Evolutionary conservation across 1,140 invertebrate genomes (phyloP), one percentile per base, ranked within the genome.

Genomic region (Metaphire vulgaris): DNA sequence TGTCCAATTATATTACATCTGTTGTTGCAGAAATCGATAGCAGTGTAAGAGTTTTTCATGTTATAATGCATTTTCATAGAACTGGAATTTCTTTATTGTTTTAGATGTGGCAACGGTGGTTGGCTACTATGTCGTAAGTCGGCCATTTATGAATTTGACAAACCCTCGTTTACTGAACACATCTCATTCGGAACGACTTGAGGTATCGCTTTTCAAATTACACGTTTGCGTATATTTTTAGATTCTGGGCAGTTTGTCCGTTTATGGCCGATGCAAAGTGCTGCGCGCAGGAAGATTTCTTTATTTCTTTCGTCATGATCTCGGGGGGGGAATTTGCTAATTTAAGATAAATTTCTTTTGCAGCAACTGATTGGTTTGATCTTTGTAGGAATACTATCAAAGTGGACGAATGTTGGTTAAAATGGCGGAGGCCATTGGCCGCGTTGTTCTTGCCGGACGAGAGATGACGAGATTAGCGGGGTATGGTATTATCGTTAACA

Each of bases 381-480:
- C n/a, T n/a, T n/a, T 89, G 30, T 86, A 92, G 87, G 90, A 92
- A 81, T 99, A 99, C 83, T 99, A 99, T 85, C 96, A 93, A 16
- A 95, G 93, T 87, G 97, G 97, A 0, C 89, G 96, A 21, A 99
- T 99, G 96, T 88, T 99, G 82, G 91, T 99, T 1, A 96, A 97
- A 84, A 89, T 99, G 86, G 96, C 96, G 0, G 95, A 98, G 88
- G 96, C 96, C 33, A 95, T 99, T 81, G 97, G 96, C 6, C 89
- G 96, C 66, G 87, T 99, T 30, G 93, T 98, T 2, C 85, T 98
- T 69, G 95, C 96, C 32, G 95, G 96, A 1, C 88, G 96, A 79
- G 97, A 99, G 86, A 89, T 99, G 87, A 97, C 95, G 2, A 89
- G 94, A 80, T 85, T 99, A 69, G 94, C 96, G 56, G 97, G 96